phyloP scores from a whole-genome alignment of 2,797 vertebrate species.

The Falco columbarius region DNA sequence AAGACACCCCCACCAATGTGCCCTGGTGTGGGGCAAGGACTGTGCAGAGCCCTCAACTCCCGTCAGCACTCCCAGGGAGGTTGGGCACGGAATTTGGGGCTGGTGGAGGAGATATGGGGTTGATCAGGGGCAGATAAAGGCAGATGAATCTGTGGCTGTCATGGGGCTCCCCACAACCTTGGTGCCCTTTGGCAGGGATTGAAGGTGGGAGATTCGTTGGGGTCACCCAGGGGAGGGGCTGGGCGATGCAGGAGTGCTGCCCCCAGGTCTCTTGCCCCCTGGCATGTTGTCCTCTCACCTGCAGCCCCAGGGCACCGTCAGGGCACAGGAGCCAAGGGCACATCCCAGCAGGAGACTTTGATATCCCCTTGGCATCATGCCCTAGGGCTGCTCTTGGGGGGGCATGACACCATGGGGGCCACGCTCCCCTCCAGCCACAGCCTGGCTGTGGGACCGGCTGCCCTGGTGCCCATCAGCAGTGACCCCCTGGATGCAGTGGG shows the following conservation, averaged over 20 bases:
- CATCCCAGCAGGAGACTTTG: neutral
- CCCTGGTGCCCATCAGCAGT: no score
- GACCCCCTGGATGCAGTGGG: fast-evolving
- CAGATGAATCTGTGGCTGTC: neutral
- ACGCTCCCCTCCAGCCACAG: neutral
- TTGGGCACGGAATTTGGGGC: neutral
- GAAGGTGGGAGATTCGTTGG: neutral
- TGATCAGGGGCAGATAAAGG: neutral
- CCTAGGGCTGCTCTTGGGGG: neutral
- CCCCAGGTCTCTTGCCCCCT: neutral
- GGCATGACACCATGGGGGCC: fast-evolving
- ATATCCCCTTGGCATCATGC: fast-evolving
- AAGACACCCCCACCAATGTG: neutral
- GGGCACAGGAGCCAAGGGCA: neutral
- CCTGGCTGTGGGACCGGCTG: neutral
- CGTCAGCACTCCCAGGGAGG: fast-evolving
- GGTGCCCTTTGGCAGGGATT: neutral
- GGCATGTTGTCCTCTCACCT: fast-evolving
- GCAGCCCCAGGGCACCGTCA: neutral
- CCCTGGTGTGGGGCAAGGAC: neutral
- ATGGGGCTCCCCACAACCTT: neutral
- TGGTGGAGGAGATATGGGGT: fast-evolving
- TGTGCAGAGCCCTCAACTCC: neutral
- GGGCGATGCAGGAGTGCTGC: neutral
- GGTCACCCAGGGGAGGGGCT: neutral